Conservation (phyloP, 2,797 vertebrate species). For the Spinibarbus caldwelli region DNA sequence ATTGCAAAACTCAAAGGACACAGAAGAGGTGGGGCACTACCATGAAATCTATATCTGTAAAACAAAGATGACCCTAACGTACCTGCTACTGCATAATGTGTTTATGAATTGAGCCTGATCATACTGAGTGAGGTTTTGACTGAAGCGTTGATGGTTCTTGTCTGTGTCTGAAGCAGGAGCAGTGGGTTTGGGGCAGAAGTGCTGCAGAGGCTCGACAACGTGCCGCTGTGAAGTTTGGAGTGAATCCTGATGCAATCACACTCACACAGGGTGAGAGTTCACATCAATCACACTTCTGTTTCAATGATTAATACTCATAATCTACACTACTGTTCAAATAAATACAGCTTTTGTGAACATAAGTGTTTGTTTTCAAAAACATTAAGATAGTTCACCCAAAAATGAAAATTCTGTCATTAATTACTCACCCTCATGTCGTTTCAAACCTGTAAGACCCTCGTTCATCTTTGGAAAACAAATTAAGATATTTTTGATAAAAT, state of each 20-base stretch:
- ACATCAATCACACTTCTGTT: neutral
- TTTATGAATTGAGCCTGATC: neutral
- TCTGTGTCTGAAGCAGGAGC: conserved; percentile 62
- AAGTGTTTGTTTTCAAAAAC: too few relatives aligned
- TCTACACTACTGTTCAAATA: neutral
- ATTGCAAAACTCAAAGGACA: conserved; percentile 50
- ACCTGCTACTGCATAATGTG: neutral
- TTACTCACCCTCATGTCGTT: too few relatives aligned
- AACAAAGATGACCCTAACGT: neutral
- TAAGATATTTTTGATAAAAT: too few relatives aligned
- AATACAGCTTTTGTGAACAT: too few relatives aligned
- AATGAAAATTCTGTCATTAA: too few relatives aligned
- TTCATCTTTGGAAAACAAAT: too few relatives aligned
- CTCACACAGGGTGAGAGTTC: conserved; percentile 79
- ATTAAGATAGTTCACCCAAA: too few relatives aligned
- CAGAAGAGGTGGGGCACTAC: conserved; percentile 67
- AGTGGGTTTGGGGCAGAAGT: conserved; percentile 84
- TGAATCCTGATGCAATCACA: conserved; percentile 68
- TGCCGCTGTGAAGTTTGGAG: conserved; percentile 76
- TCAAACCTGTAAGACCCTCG: too few relatives aligned
- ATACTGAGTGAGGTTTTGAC: neutral
- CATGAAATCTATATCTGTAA: neutral
- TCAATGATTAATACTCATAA: neutral
- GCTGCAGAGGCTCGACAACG: conserved; percentile 80
- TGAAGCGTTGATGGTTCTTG: conserved; percentile 15